Evolutionary conservation across 1,140 invertebrate genomes (phyloP).

Genomic region (Yoshiicerus persimilis): DNA sequence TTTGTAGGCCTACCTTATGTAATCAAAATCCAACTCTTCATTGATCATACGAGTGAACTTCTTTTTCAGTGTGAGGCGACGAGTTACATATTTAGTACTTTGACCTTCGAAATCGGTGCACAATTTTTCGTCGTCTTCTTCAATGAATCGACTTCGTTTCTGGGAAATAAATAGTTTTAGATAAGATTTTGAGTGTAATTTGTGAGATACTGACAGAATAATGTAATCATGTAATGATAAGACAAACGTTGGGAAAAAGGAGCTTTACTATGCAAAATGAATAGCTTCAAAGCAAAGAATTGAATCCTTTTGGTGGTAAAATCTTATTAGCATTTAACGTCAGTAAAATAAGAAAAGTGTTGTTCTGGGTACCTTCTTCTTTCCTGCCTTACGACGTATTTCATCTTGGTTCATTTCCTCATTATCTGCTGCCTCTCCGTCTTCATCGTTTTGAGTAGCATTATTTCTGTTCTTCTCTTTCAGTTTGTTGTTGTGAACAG

Average conservation of each 20-base stretch:
- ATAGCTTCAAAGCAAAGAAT: too few species aligned
- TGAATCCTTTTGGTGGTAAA: too few species aligned
- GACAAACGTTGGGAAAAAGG: too few species aligned
- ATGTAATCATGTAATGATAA: too few species aligned
- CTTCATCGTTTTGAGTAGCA: background rate
- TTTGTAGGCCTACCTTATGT: constrained; percentile 16
- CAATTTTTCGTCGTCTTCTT: constrained; percentile 31
- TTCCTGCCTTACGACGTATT: background rate
- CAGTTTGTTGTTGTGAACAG: constrained; percentile 29
- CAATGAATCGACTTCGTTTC: constrained; percentile 32
- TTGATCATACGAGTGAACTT: constrained; percentile 38
- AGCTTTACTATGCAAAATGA: too few species aligned
- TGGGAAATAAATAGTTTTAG: too few species aligned
- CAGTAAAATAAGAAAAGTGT: too few species aligned
- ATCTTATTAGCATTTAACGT: too few species aligned
- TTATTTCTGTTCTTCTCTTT: background rate
- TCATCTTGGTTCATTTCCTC: background rate
- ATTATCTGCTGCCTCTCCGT: background rate
- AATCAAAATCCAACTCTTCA: constrained; percentile 43
- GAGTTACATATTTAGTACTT: constrained; percentile 32
- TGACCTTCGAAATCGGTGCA: constrained; percentile 35
- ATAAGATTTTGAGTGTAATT: background rate
- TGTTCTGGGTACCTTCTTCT: background rate
- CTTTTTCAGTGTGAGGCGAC: constrained; percentile 21
- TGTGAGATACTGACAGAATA: too few species aligned